Evolutionary conservation across 2,888 invertebrate genomes (phyloP), one percentile per base, ranked within the genome.

Genomic region (Drosophila cognata): DNA sequence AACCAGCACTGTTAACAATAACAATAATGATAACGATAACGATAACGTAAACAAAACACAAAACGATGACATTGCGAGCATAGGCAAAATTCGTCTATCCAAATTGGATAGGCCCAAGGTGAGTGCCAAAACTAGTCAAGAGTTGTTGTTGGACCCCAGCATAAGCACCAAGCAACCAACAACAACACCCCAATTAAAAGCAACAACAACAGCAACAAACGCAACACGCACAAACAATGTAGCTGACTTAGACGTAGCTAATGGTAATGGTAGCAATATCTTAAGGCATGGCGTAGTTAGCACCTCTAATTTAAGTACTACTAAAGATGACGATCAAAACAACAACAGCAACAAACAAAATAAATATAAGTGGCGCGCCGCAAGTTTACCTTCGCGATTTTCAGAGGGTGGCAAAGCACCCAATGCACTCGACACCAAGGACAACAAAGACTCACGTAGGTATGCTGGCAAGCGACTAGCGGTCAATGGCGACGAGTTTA

Each of bases 81-180:
- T 82, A 83, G 74, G 74, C 67, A 85, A 79, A 77, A 77, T 84
- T 66, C 84, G 76, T 81, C 71, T 72, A 76, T 84, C 81, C 74
- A 80, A 78, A 77, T 78, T 81, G 82, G 87, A 91, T 77, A 87
- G 85, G 71, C 88, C 86, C 77, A 92, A 93, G 93, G 93, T 93
- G 93, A 93, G 93, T 93, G 91, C 88, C 78, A 79, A 81, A 79
- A 84, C 69, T 76, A 81, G 71, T 79, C 71, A 83, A 74, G 68
- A 53, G 65, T 58, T 74, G 65, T 58, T 74, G 64, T 71, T 70
- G 73, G 77, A 79, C 59, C 68, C 71, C 50, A 71, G 68, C 64
- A 71, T 73, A 71, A 76, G 51, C 62, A 68, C 62, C 58, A 63
- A 60, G 59, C 56, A 61, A 70, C 76, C 62, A 60, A 81, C 74